phyloP scores from a whole-genome alignment of 1,140 invertebrate species.

The Oppia nitens region DNA sequence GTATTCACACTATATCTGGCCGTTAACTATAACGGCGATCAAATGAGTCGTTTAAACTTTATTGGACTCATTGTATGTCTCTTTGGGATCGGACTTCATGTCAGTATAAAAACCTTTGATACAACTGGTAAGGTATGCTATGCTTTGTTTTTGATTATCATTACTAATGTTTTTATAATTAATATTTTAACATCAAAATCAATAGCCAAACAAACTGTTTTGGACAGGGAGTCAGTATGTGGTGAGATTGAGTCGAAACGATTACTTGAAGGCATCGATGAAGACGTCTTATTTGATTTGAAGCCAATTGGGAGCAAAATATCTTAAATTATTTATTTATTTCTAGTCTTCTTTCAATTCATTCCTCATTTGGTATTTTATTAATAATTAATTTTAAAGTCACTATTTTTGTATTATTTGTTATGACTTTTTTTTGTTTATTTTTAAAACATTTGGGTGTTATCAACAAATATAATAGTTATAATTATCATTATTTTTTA shows the following conservation, averaged over 20 bases:
- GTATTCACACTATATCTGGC: conserved; percentile 40
- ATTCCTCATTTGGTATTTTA: neutral
- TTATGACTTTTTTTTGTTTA: no score
- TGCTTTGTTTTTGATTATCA: no score
- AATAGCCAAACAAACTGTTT: neutral
- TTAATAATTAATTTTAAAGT: no score
- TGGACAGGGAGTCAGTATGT: neutral
- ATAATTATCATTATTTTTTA: no score
- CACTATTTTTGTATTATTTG: no score
- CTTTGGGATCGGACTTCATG: conserved; percentile 68
- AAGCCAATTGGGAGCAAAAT: neutral
- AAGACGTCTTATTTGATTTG: neutral
- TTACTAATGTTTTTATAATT: no score
- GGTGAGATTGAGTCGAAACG: neutral
- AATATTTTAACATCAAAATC: no score
- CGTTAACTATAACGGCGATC: conserved; percentile 63
- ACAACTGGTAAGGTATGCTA: neutral
- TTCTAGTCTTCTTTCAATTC: neutral
- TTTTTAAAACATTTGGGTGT: no score
- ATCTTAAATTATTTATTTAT: neutral
- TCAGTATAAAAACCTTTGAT: conserved; percentile 47
- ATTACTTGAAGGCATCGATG: neutral
- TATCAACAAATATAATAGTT: no score
- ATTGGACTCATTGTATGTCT: conserved; percentile 72
- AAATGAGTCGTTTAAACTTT: conserved; percentile 61